These are phyloP conservation scores for Eubasilissa splendida DNA, from an alignment of 2,888 invertebrate species.

Conservation along the genomic window DNA sequence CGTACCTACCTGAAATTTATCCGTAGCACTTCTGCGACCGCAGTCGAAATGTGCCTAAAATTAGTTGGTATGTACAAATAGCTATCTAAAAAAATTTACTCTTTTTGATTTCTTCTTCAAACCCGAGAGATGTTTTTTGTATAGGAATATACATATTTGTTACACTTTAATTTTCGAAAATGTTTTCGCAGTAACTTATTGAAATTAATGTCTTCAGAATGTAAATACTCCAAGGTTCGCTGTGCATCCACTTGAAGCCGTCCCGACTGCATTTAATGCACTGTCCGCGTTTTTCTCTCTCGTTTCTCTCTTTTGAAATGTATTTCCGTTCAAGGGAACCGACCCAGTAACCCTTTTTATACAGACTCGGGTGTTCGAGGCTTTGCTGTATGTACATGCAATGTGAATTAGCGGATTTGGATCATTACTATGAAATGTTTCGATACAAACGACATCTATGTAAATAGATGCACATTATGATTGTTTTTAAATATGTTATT, in stretches of 20 bases:
- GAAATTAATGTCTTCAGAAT: constrained; percentile 30
- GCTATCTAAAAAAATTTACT: no score
- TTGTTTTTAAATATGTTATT: no score
- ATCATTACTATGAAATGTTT: not conserved
- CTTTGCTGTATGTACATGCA: not conserved
- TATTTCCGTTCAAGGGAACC: constrained; percentile 42
- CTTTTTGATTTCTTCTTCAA: no score
- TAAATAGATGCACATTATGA: not conserved
- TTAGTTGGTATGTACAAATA: no score
- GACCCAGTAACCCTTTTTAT: constrained; percentile 47
- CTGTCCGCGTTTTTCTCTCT: constrained; percentile 34
- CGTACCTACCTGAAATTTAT: no score
- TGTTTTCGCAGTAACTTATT: constrained; percentile 8
- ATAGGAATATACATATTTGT: no score
- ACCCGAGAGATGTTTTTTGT: no score
- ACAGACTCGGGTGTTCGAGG: not conserved
- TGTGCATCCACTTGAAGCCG: constrained; percentile 13
- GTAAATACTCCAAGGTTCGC: constrained; percentile 33
- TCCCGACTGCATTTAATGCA: constrained; percentile 34
- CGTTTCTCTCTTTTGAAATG: constrained; percentile 38
- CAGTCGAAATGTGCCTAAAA: no score
- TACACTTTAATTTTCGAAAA: constrained; percentile 23
- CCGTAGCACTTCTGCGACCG: no score
- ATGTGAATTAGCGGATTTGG: not conserved
- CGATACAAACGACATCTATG: not conserved